Evolutionary conservation across 2,888 invertebrate species (phyloP).

Genomic region (Pomacea canaliculata): DNA sequence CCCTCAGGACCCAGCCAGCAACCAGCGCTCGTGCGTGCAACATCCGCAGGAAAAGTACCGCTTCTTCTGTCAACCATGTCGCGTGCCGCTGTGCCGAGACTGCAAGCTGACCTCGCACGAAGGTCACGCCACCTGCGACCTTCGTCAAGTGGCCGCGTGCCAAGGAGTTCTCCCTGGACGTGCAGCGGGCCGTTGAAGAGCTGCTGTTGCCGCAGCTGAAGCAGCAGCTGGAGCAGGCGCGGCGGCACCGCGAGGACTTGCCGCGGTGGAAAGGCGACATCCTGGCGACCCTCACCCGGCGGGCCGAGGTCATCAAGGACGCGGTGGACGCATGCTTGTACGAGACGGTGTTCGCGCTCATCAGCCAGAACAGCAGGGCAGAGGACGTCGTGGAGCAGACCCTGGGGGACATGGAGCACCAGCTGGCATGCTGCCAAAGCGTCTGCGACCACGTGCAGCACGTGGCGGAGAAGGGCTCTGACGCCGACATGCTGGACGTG

Average conservation of each 20-base stretch:
- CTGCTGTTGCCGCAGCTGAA: conserved; percentile 2
- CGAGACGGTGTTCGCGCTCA: not conserved
- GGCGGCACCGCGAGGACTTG: not conserved
- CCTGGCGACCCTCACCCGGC: not conserved
- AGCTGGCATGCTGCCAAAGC: conserved; percentile 7
- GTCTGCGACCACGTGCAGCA: conserved; percentile 3
- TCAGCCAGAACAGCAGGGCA: not conserved
- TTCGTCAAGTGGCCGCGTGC: conserved; percentile 2
- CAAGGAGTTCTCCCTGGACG: not conserved
- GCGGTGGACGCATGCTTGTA: conserved; percentile 4
- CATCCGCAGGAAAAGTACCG: conserved; percentile 14
- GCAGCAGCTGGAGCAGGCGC: not conserved
- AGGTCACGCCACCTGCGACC: conserved; percentile 11
- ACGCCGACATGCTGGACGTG: conserved; percentile 4
- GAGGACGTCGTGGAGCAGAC: not conserved
- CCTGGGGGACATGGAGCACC: conserved; percentile 4
- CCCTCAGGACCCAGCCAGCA: not conserved
- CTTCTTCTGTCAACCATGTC: conserved; percentile 20
- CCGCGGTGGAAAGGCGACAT: not conserved
- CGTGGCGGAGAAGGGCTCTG: not conserved
- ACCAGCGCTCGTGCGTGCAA: conserved; percentile 8
- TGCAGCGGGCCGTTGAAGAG: not conserved
- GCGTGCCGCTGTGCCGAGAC: conserved; percentile 11
- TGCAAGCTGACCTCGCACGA: conserved; percentile 26
- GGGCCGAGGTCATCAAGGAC: conserved; percentile 15